Evolutionary conservation across 1,140 invertebrate genomes (phyloP).

Genomic region (Phthorimaea operculella): DNA sequence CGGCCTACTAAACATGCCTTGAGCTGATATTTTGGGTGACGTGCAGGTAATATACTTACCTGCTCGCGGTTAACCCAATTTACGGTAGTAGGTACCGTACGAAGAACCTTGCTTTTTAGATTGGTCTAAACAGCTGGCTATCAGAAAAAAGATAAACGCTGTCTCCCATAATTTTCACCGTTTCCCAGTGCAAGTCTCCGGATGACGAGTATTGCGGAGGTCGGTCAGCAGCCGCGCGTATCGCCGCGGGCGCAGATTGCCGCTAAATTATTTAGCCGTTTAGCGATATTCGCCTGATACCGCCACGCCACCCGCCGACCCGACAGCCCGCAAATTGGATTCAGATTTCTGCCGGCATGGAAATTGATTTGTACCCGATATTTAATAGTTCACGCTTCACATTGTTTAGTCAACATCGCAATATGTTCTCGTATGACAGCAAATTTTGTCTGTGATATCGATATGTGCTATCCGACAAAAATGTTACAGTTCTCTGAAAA

Average conservation of each 20-base stretch:
- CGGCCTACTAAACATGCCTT: too few relatives aligned
- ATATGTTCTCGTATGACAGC: neutral
- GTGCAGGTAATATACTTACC: too few relatives aligned
- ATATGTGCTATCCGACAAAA: neutral
- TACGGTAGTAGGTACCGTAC: too few relatives aligned
- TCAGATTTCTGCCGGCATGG: slow-evolving; percentile 60
- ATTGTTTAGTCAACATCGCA: slow-evolving; percentile 30
- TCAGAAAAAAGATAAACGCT: too few relatives aligned
- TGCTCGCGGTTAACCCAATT: too few relatives aligned
- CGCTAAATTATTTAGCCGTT: slow-evolving; percentile 66
- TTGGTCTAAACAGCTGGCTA: too few relatives aligned
- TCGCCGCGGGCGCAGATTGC: slow-evolving; percentile 42
- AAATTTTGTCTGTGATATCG: neutral
- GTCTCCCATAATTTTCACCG: too few relatives aligned
- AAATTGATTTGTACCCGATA: slow-evolving; percentile 66
- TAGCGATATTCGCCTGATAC: slow-evolving; percentile 64
- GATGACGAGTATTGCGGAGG: too few relatives aligned
- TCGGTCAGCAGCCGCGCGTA: slow-evolving; percentile 27
- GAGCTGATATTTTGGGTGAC: too few relatives aligned
- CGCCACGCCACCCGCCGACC: slow-evolving; percentile 45
- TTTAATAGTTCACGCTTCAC: slow-evolving; percentile 43
- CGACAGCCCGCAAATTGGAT: slow-evolving; percentile 66
- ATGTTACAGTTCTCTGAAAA: neutral
- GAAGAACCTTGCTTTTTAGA: too few relatives aligned
- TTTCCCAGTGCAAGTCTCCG: too few relatives aligned